Percentiles rank a stretch among this genome's conserved stretches.
These are phyloP conservation scores for Oryzias dopingdopingensis DNA, from an alignment of 2,797 vertebrate species.

Conservation along the genomic window DNA sequence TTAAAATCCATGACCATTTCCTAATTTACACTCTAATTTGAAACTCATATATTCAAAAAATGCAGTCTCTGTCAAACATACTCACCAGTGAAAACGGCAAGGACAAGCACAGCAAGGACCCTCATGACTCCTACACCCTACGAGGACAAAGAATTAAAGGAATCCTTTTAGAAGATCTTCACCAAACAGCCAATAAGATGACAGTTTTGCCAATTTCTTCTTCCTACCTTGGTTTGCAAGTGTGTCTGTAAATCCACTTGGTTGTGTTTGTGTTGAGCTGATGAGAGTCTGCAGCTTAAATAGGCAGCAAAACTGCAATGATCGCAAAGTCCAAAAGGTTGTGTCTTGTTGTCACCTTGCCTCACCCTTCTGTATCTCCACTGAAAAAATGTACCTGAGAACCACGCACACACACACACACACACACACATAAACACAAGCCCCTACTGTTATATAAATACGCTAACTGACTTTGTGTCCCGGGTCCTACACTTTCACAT, in stretches of 20 bases:
- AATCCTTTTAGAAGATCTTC: constrained; percentile 12
- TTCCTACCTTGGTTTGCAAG: constrained; percentile 53
- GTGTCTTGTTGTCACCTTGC: constrained; percentile 63
- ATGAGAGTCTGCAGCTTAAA: constrained; percentile 47
- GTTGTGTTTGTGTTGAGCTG: constrained; percentile 39
- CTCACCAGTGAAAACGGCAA: constrained; percentile 72
- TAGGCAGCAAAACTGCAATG: constrained; percentile 39
- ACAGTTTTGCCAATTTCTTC: background rate
- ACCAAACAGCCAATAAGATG: background rate
- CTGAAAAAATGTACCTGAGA: constrained; percentile 22
- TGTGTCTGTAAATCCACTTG: constrained; percentile 46
- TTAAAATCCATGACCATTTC: background rate
- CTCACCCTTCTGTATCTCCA: constrained; percentile 37
- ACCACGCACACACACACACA: constrained; percentile 2
- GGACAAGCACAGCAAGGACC: constrained; percentile 67
- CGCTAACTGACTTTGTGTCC: background rate
- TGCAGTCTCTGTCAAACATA: constrained; percentile 1
- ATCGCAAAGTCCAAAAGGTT: constrained; percentile 69
- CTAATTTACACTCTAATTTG: background rate
- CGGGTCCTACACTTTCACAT: background rate
- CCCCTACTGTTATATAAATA: background rate
- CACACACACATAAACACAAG: too few species aligned
- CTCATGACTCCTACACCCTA: constrained; percentile 68
- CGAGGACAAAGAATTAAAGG: background rate
- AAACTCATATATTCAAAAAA: background rate